Evolutionary conservation across 2,888 invertebrate species (phyloP).

Genomic region (Cecidostiba fungosa): DNA sequence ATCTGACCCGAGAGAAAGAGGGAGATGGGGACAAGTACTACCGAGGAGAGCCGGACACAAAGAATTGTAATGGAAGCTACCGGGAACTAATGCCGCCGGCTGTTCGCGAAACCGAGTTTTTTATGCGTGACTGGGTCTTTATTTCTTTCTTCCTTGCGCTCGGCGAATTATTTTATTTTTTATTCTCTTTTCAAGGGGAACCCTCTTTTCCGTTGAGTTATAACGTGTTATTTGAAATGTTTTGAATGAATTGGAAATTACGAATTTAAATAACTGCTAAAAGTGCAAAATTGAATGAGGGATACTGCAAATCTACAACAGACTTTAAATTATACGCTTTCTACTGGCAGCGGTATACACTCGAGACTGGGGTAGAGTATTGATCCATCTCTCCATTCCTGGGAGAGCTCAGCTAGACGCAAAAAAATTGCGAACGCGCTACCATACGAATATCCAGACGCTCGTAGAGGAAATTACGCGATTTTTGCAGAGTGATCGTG

Average conservation of each 20-base stretch:
- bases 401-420: slow-evolving; percentile 14
- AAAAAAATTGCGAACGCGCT: not conserved
- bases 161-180: not conserved
- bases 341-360: not conserved
- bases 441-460: not conserved
- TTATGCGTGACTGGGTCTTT: not conserved
- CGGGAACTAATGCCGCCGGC: not conserved
- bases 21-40: slow-evolving; percentile 45
- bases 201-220: not conserved
- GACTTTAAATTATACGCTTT: slow-evolving; percentile 23
- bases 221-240: not conserved
- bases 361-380: slow-evolving; percentile 23
- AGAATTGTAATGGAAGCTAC: slow-evolving; percentile 56
- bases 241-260: not conserved
- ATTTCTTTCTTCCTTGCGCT: not conserved
- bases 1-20: slow-evolving; percentile 70
- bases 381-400: slow-evolving; percentile 32
- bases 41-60: slow-evolving; percentile 66
- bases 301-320: not conserved
- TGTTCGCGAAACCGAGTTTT: not conserved
- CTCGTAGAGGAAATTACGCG: slow-evolving; percentile 3
- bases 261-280: not conserved
- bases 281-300: not conserved
- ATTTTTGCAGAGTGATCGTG: not conserved
- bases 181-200: not conserved